These are phyloP conservation scores for Luperina nickerlii DNA, from an alignment of 2,888 invertebrate genomes.

Conservation along the genomic window DNA sequence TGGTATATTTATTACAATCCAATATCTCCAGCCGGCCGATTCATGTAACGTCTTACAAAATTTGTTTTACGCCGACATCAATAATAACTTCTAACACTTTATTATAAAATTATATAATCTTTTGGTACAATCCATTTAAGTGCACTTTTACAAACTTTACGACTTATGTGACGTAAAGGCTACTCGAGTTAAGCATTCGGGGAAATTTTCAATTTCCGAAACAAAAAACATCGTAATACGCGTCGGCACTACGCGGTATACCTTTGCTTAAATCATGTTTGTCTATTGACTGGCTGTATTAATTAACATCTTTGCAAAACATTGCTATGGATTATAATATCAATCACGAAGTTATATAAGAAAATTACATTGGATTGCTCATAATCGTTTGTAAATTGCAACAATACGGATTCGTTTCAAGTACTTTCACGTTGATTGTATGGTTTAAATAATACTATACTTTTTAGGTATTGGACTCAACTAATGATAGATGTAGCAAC, in stretches of 20 bases:
- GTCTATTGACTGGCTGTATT: conserved; percentile 52
- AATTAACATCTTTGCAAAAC: conserved; percentile 31
- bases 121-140: conserved; percentile 90
- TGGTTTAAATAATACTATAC: conserved; percentile 34
- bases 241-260: conserved; percentile 61
- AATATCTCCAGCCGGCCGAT: conserved; percentile 86
- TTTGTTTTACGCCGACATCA: conserved; percentile 84
- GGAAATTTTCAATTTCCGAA: conserved; percentile 87
- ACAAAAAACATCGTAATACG: conserved; percentile 61
- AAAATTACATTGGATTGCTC: conserved; percentile 54
- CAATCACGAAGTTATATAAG: conserved; percentile 27
- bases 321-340: conserved; percentile 23
- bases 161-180: conserved; percentile 82
- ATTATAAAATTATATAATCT: conserved; percentile 90
- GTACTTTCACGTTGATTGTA: conserved; percentile 52
- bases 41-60: conserved; percentile 86
- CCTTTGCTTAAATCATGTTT: conserved; percentile 45
- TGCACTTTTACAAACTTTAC: conserved; percentile 88
- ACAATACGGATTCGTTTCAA: conserved; percentile 46
- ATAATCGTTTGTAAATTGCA: conserved; percentile 57
- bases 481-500: conserved; percentile 30
- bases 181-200: conserved; percentile 74
- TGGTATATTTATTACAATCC: conserved; percentile 90
- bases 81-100: conserved; percentile 86
- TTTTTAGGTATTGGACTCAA: conserved; percentile 25